phyloP scores from a whole-genome alignment of 2,888 invertebrate species.

The Hirudinaria manillensis region DNA sequence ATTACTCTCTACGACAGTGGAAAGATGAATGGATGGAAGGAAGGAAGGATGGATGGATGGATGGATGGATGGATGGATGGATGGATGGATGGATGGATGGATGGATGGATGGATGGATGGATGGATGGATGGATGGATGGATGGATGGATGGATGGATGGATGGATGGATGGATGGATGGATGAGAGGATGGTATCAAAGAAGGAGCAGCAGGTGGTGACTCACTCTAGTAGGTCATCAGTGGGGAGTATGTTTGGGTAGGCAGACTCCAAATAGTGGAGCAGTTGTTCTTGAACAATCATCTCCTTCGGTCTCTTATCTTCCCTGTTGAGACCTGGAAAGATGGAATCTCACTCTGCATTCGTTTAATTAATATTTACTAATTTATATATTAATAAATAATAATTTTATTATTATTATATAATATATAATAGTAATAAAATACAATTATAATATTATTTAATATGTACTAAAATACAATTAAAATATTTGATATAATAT shows the following conservation, averaged over 20 bases:
- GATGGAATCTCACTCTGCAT: neutral
- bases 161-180: neutral
- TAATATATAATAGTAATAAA: too few species aligned
- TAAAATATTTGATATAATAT: too few species aligned
- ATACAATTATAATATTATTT: too few species aligned
- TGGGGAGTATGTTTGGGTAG: slow-evolving; percentile 90
- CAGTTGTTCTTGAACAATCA: slow-evolving; percentile 78
- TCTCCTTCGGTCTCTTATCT: slow-evolving; percentile 48
- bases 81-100: neutral
- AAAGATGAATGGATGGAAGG: too few species aligned
- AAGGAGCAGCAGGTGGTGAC: neutral
- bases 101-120: neutral
- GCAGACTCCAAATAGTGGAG: slow-evolving; percentile 92
- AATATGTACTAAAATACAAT: too few species aligned
- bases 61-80: neutral
- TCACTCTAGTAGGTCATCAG: slow-evolving; percentile 74
- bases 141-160: neutral
- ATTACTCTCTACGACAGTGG: too few species aligned
- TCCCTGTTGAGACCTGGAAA: slow-evolving; percentile 35
- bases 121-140: neutral
- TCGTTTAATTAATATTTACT: neutral
- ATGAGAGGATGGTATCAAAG: neutral
- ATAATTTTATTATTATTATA: too few species aligned
- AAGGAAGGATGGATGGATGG: neutral
- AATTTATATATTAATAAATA: neutral